Base-by-base conservation (phyloP, 2,888 invertebrate species). In the Poecilus cupreus region DNA sequence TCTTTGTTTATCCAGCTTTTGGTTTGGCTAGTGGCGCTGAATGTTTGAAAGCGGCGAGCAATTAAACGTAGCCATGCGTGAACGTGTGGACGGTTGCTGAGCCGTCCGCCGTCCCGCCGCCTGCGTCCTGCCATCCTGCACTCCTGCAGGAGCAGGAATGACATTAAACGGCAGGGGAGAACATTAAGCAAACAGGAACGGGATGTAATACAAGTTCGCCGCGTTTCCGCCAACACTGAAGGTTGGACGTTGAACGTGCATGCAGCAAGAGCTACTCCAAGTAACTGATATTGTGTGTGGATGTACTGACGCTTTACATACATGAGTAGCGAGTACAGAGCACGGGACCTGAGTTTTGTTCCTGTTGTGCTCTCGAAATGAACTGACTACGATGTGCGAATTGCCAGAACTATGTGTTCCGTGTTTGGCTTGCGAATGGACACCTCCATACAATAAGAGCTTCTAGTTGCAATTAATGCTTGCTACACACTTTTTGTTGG, bases 121-220 rank as follows among this genome's bases (percentile, higher is more conserved):
- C 10, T 8, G n/a, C 26, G 68, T 37, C 16, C n/a, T 68, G 68
- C 24, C 37, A 22, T n/a, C 8, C 37, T 72, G 72, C 77, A 60
- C 77, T 72, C 46, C 32, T 64, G 39, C 76, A 13, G 8, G 32
- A 32, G 54, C 77, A 77, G 43, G 77, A 72, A 72, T 72, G 57
- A 77, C 78, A 78, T 78, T 77, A 78, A 68, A 78, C 64, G 78
- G 68, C 64, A 64, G 78, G 68, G 46, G 68, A 68, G 78, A 68
- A 68, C 78, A 78, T 78, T 78, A 78, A 78, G 78, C 78, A 78
- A 78, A 78, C 78, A 78, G 78, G 78, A 78, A 78, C 78, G 78
- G 78, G 78, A 78, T 78, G 78, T 78, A 78, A 78, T 78, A 78
- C 78, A 78, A 49, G 78, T 68, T 78, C 64, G 60, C 60, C 24